Conservation (phyloP, 1,140 invertebrate species). For the Scaptodrosophila lebanonensis region DNA sequence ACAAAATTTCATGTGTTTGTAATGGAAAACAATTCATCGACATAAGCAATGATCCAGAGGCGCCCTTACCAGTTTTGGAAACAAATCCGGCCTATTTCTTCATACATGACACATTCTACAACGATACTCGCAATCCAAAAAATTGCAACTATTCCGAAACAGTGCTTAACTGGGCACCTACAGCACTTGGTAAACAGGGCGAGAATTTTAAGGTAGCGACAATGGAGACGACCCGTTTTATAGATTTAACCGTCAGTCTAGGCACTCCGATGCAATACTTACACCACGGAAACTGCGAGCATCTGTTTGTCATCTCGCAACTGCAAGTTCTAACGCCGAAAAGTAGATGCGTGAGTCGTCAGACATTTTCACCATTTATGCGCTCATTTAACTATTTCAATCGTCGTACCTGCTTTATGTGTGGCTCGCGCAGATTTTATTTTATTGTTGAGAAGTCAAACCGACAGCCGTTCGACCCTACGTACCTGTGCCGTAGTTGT, state of each 20-base stretch:
- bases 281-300: conserved; percentile 94
- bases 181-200: conserved; percentile 77
- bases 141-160: conserved; percentile 82
- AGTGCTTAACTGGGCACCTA: conserved; percentile 83
- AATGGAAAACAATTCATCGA: conserved; percentile 82
- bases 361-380: conserved; percentile 79
- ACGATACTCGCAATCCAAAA: conserved; percentile 81
- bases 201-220: conserved; percentile 78
- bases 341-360: conserved; percentile 10
- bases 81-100: conserved; percentile 84
- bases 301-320: conserved; percentile 88
- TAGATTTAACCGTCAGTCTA: conserved; percentile 82
- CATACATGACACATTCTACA: conserved; percentile 88
- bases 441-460: conserved; percentile 81
- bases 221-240: conserved; percentile 82
- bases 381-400: conserved; percentile 74
- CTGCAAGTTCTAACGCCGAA: conserved; percentile 79
- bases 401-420: conserved; percentile 79
- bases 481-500: conserved; percentile 83
- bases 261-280: conserved; percentile 88
- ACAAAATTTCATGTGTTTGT: conserved; percentile 83
- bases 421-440: conserved; percentile 77
- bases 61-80: conserved; percentile 77
- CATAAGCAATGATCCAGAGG: conserved; percentile 80
- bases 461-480: conserved; percentile 82